A percentile compares a stretch with the other conserved stretches of the same genome.
Conservation (phyloP, 2,113 vertebrate species). For the Ptyas mucosa region DNA sequence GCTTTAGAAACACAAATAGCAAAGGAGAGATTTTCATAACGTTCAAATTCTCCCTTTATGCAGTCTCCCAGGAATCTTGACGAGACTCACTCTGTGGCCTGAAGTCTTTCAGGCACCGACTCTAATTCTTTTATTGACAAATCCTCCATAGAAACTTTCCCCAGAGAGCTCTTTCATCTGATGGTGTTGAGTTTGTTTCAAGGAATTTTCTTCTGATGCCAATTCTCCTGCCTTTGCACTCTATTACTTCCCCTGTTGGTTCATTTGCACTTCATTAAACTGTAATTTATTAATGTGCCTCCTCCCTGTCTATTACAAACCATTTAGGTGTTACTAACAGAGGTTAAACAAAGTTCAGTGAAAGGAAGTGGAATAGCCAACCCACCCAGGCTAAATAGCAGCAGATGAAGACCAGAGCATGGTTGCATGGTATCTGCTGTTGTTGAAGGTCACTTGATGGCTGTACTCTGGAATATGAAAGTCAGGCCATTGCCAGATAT, state of each 20-base stretch:
- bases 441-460: neutral
- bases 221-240: neutral
- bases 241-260: conserved; percentile 13
- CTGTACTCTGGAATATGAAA: too few species aligned
- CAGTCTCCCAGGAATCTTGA: neutral
- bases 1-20: neutral
- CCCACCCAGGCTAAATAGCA: neutral
- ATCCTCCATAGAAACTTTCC: neutral
- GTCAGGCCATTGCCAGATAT: neutral
- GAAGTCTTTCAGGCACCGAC: neutral
- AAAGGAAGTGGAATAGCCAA: neutral
- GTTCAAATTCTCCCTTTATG: neutral
- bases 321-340: conserved; percentile 28
- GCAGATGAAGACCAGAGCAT: neutral
- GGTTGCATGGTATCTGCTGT: neutral
- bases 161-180: neutral
- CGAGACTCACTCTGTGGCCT: neutral
- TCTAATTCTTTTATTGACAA: conserved; percentile 12
- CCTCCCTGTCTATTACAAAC: conserved; percentile 15
- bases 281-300: conserved; percentile 7
- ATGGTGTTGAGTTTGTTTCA: neutral
- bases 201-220: neutral
- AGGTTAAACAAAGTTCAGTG: conserved; percentile 21
- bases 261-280: conserved; percentile 30
- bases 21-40: neutral